Percentiles rank a stretch among this genome's conserved stretches.
Evolutionary conservation across 2,888 invertebrate genomes (phyloP).

Genomic region (Entomobrya proxima): DNA sequence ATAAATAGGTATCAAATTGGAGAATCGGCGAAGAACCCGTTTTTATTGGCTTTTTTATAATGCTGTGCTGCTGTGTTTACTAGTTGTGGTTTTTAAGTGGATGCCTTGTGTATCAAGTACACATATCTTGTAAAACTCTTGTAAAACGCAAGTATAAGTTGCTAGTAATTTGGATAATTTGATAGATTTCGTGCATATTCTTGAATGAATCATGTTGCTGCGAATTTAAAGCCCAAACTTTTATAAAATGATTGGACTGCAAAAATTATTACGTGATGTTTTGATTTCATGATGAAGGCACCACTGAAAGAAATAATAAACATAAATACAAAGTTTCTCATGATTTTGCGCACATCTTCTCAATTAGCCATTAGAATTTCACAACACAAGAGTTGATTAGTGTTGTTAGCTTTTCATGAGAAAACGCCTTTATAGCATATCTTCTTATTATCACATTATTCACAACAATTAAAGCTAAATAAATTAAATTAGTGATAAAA

Average conservation of each 20-base stretch:
- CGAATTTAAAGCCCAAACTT: not conserved
- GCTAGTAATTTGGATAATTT: slow-evolving; percentile 18
- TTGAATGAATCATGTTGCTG: not conserved
- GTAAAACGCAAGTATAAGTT: not conserved
- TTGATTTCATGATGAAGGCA: too few relatives aligned
- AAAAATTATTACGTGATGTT: too few relatives aligned
- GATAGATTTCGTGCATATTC: not conserved
- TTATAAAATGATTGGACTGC: too few relatives aligned
- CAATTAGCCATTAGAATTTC: not conserved
- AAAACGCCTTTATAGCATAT: not conserved
- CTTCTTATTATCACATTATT: not conserved
- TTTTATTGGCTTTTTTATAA: slow-evolving; percentile 36
- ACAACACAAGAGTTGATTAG: not conserved
- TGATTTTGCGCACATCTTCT: not conserved
- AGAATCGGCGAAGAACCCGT: slow-evolving; percentile 41
- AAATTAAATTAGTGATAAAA: slow-evolving; percentile 5
- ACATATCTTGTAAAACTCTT: not conserved
- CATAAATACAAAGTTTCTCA: too few relatives aligned
- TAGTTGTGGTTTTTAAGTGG: not conserved
- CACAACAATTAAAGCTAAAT: slow-evolving; percentile 21
- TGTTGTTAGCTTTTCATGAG: not conserved
- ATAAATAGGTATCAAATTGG: slow-evolving; percentile 51
- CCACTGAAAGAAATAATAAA: too few relatives aligned
- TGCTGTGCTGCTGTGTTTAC: not conserved
- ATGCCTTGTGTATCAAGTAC: not conserved